Conservation (phyloP, 2,113 vertebrate species). For the Scomber colias region DNA sequence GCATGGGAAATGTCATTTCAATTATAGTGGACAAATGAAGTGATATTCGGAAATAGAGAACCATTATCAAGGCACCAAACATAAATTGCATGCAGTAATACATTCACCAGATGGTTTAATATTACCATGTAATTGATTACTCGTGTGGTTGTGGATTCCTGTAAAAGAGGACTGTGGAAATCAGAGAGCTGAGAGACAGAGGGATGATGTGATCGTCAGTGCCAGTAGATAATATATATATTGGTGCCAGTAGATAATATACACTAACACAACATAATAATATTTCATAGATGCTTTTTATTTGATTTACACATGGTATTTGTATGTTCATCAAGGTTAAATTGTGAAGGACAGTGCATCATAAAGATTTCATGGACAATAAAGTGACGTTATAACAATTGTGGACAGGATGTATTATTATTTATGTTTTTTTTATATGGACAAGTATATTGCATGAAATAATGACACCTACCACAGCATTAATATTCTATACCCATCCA, state of each 20-base stretch:
- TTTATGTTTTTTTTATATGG: too few species aligned
- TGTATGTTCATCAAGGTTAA: neutral
- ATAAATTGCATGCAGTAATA: conserved; percentile 23
- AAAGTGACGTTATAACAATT: neutral
- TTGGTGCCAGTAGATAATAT: neutral
- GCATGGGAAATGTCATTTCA: conserved; percentile 22
- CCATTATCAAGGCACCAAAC: neutral
- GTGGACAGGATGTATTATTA: neutral
- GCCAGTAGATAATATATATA: neutral
- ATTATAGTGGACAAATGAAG: conserved; percentile 41
- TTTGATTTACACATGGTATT: neutral
- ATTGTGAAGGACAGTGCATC: neutral
- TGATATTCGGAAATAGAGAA: conserved; percentile 28
- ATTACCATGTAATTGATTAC: conserved; percentile 46
- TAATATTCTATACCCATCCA: too few species aligned
- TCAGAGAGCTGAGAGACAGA: neutral
- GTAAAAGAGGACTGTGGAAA: conserved; percentile 20
- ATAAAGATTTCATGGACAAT: neutral
- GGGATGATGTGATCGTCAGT: neutral
- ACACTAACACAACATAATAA: neutral
- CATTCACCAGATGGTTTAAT: conserved; percentile 1
- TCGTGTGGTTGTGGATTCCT: conserved; percentile 27
- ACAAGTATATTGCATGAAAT: too few species aligned
- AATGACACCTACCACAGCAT: too few species aligned
- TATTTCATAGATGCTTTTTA: neutral